Evolutionary conservation across 2,113 vertebrate genomes (phyloP).

Genomic region (Pholis gunnellus): DNA sequence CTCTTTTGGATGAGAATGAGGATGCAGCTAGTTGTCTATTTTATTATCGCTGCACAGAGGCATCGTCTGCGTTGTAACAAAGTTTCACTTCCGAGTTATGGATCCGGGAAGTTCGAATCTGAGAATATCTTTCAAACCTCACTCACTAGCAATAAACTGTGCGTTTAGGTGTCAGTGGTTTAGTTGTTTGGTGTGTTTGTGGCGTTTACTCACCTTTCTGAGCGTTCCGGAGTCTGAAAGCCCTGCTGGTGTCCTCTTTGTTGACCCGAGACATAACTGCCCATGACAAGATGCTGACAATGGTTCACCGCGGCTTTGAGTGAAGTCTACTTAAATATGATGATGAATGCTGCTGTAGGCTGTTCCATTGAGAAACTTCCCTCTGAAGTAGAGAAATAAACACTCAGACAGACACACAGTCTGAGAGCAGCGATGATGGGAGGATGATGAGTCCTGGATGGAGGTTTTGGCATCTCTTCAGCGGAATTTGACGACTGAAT

Average conservation of each 20-base stretch:
- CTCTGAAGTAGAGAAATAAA: not conserved
- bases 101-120: not conserved
- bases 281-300: conserved; percentile 63
- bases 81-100: not conserved
- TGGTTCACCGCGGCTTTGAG: not conserved
- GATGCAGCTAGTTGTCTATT: too few relatives aligned
- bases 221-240: conserved; percentile 74
- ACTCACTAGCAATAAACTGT: too few relatives aligned
- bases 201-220: conserved; percentile 71
- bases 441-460: conserved; percentile 4
- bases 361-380: not conserved
- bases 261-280: conserved; percentile 72
- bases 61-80: too few relatives aligned
- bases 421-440: not conserved
- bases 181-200: not conserved
- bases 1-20: not conserved
- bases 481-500: conserved; percentile 11
- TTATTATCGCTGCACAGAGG: too few relatives aligned
- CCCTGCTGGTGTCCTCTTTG: conserved; percentile 74
- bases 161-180: not conserved
- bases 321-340: not conserved
- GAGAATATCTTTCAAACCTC: not conserved
- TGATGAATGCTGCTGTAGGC: not conserved
- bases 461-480: conserved; percentile 39
- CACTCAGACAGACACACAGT: conserved; percentile 3